These are phyloP conservation scores for Automeris io DNA, from an alignment of 2,888 invertebrate genomes.

Conservation along the genomic window DNA sequence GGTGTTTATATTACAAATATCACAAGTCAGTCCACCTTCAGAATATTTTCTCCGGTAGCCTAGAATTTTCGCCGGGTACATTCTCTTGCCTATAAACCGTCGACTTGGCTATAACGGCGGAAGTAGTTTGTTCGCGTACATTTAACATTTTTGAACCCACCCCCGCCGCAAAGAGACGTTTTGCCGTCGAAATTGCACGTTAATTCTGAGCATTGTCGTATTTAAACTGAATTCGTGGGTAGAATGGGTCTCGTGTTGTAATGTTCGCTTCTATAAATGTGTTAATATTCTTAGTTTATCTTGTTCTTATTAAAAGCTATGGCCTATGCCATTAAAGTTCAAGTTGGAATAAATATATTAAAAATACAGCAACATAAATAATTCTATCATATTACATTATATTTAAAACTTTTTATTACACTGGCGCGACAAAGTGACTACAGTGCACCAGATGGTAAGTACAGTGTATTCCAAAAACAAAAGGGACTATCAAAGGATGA, in stretches of 20 bases:
- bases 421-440: no score
- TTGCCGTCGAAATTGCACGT: constrained; percentile 12
- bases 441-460: no score
- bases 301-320: no score
- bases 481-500: no score
- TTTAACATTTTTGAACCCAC: constrained; percentile 22
- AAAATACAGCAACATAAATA: no score
- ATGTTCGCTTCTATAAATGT: constrained; percentile 1
- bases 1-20: no score
- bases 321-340: no score
- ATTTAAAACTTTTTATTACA: no score
- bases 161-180: constrained; percentile 10
- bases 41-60: constrained; percentile 10
- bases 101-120: constrained; percentile 22
- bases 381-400: no score
- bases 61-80: constrained; percentile 11
- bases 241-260: neutral
- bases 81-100: constrained; percentile 22
- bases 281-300: no score
- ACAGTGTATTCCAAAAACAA: no score
- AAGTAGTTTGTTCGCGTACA: constrained; percentile 21
- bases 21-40: neutral
- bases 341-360: no score
- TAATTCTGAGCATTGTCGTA: constrained; percentile 13
- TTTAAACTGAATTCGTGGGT: constrained; percentile 6